phyloP scores from a whole-genome alignment of 2,888 invertebrate genomes.

The Leptogaster cylindrica region DNA sequence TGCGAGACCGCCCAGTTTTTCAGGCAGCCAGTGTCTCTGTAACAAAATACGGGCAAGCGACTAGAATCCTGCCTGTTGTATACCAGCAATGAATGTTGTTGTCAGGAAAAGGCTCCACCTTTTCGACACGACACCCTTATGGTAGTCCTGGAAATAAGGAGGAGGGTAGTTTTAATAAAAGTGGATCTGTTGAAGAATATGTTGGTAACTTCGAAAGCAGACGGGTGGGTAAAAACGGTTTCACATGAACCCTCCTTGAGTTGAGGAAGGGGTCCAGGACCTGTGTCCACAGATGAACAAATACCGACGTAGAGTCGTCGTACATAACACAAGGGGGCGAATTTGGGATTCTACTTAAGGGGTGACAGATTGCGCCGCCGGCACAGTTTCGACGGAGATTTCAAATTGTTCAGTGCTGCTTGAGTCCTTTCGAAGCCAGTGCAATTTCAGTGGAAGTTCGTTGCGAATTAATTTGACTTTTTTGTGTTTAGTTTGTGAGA shows the following conservation, averaged over 20 bases:
- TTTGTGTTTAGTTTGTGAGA: slow-evolving; percentile 41
- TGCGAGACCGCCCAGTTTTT: slow-evolving; percentile 44
- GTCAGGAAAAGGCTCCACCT: slow-evolving; percentile 45
- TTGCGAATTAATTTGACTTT: neutral
- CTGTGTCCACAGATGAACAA: slow-evolving; percentile 1
- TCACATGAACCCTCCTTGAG: slow-evolving; percentile 48
- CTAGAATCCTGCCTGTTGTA: neutral
- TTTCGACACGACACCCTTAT: slow-evolving; percentile 40
- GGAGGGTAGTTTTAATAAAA: slow-evolving; percentile 51
- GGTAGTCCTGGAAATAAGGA: slow-evolving; percentile 36
- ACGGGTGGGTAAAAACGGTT: slow-evolving; percentile 51
- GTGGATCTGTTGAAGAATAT: slow-evolving; percentile 58
- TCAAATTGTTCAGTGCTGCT: slow-evolving; percentile 49
- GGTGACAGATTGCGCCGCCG: slow-evolving; percentile 60
- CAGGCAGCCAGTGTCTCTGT: slow-evolving; percentile 36
- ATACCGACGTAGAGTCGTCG: slow-evolving; percentile 19
- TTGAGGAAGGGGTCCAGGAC: slow-evolving; percentile 27
- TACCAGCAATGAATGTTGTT: neutral
- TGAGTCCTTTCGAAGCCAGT: neutral
- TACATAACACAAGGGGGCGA: slow-evolving; percentile 10
- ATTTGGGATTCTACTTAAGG: slow-evolving; percentile 59
- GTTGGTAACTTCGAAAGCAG: slow-evolving; percentile 62
- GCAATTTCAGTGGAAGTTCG: neutral
- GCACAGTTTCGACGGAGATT: slow-evolving; percentile 59
- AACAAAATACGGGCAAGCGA: neutral